Base-by-base conservation (phyloP, 2,113 vertebrate genomes). In the Marmota flaviventris region DNA sequence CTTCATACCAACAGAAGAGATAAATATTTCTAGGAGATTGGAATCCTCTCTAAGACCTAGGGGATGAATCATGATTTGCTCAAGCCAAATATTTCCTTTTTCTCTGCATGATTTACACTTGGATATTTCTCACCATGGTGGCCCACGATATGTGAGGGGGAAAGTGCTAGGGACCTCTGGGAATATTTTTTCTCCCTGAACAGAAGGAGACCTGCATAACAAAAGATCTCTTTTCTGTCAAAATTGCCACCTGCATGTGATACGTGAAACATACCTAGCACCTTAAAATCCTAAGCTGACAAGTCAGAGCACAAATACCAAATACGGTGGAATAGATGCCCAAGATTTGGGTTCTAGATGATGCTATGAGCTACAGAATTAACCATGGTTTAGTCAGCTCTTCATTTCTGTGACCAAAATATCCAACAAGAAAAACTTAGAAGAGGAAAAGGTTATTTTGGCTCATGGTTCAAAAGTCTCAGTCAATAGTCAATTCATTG, bases 171-270 rank as follows among this genome's bases (percentile, higher is more conserved):
- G 7, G 1, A 16, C 22, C 14, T 93, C 20, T 79, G 14, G 37
- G 69, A 69, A 77, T n/a, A 39, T 22, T 77, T 86, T 93, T 91
- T 90, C 37, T 77, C 84, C 53, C 39, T 37, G 34, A 89, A 89
- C 17, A 82, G 83, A 85, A 83, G 61, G 7, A 96, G 2, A 51
- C 22, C 34, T 37, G 67, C 5, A 34, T 22, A 65, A 69, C 34
- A 56, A 70, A 89, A 96, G 22, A 86, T 51, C 16, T 22, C 20
- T 76, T 29, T 90, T 88, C 27, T 42, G 67, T 39, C n/a, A 72
- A 93, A 95, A 14, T 12, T 51, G 25, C 58, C 25, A 70, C 58
- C 12, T 45, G 7, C 18, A 10, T 88, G 22, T 39, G 69, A 96
- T 45, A 5, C 37, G 61, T 45, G 20, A 39, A 79, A 37, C 14